A percentile compares a stretch with the other conserved stretches of the same genome.
These are phyloP conservation scores for Clostera curtula DNA, from an alignment of 2,888 invertebrate species.

Conservation along the genomic window DNA sequence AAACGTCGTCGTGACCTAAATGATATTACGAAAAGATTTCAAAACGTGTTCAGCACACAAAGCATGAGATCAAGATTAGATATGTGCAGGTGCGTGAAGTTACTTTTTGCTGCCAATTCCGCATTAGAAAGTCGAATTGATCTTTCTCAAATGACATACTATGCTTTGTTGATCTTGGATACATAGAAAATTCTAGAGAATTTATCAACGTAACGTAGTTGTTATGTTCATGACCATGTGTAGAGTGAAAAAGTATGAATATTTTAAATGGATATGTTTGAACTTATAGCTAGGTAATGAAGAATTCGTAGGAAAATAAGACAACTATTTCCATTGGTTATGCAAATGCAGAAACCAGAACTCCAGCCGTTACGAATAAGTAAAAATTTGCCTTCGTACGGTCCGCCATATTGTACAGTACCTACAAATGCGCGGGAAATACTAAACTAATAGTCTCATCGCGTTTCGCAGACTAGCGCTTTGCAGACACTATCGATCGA, in stretches of 20 bases:
- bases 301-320: too few species aligned
- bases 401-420: conserved; percentile 13
- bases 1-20: conserved; percentile 23
- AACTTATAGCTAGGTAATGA: too few species aligned
- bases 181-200: not conserved
- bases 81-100: too few species aligned
- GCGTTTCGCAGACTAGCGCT: conserved; percentile 18
- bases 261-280: too few species aligned
- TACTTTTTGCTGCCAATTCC: too few species aligned
- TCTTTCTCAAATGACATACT: too few species aligned
- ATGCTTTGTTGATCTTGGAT: not conserved
- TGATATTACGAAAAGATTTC: conserved; percentile 12
- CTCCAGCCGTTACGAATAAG: conserved; percentile 7
- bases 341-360: conserved; percentile 7
- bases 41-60: conserved; percentile 16
- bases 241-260: too few species aligned
- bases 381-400: conserved; percentile 7
- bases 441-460: conserved; percentile 14
- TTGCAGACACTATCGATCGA: conserved; percentile 17
- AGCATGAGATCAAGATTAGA: conserved; percentile 7
- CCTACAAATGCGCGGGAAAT: conserved; percentile 6
- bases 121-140: too few species aligned
- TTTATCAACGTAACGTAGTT: not conserved
- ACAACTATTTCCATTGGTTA: too few species aligned
- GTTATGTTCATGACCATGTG: conserved; percentile 1